Conservation (phyloP, 2,888 invertebrate species). For the Hypsopygia costalis region DNA sequence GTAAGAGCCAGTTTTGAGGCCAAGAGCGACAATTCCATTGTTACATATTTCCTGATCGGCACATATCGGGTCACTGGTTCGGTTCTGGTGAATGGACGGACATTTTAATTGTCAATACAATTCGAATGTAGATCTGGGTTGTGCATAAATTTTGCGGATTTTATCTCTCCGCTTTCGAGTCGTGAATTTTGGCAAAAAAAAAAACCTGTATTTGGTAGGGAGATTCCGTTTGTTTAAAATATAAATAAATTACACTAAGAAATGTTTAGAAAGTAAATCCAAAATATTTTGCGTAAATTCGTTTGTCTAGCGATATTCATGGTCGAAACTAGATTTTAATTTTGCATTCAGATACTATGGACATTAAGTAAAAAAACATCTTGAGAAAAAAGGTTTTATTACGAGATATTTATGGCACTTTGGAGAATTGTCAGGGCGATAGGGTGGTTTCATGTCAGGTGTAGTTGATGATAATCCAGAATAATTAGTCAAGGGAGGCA, state of each 20-base stretch:
- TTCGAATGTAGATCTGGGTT: constrained; percentile 4
- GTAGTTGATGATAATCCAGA: constrained; percentile 71
- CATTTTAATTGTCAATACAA: constrained; percentile 2
- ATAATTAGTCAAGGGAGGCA: constrained; percentile 73
- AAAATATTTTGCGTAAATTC: too few species aligned
- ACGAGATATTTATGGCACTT: too few species aligned
- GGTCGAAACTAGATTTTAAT: too few species aligned
- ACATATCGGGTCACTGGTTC: constrained; percentile 3
- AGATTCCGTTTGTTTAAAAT: too few species aligned
- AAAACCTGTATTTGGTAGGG: too few species aligned
- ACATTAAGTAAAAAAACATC: too few species aligned
- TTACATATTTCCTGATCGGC: constrained; percentile 5
- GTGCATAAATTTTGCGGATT: constrained; percentile 6
- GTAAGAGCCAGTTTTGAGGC: constrained; percentile 5
- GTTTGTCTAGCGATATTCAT: too few species aligned
- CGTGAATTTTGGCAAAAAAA: too few species aligned
- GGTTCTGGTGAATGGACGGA: constrained; percentile 3
- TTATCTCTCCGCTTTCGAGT: background rate
- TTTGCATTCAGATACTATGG: too few species aligned
- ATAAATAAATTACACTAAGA: too few species aligned
- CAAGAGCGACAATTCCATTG: constrained; percentile 1
- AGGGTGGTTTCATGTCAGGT: constrained; percentile 79
- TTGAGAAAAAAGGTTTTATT: too few species aligned
- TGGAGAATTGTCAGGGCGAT: constrained; percentile 84
- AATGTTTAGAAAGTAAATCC: too few species aligned